These are phyloP conservation scores for Drosophila sordidapex DNA, from an alignment of 2,888 invertebrate species.

Conservation along the genomic window DNA sequence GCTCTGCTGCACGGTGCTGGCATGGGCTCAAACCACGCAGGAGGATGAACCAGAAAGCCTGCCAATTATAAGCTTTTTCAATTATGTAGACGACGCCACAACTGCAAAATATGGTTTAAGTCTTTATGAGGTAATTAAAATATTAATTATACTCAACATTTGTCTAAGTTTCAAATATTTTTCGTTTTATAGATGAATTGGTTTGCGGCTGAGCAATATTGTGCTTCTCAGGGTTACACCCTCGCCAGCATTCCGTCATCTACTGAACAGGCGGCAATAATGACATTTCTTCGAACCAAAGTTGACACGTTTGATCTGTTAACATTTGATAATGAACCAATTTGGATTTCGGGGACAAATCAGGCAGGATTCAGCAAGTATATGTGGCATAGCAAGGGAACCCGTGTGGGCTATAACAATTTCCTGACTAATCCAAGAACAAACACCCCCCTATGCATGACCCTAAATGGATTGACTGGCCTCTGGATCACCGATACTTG, in stretches of 20 bases:
- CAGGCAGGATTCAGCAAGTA: background rate
- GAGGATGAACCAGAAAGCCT: background rate
- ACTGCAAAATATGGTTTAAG: background rate
- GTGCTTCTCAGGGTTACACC: background rate
- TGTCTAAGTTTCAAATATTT: background rate
- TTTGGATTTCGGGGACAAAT: conserved; percentile 27
- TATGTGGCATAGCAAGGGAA: conserved; percentile 14
- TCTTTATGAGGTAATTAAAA: conserved; percentile 3
- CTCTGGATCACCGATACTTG: background rate
- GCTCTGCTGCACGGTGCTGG: conserved; percentile 10
- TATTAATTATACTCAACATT: too few relatives aligned
- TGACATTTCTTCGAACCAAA: background rate
- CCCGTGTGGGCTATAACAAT: background rate
- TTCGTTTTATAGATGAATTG: conserved; percentile 7
- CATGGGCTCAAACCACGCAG: background rate
- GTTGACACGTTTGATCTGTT: background rate
- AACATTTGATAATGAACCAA: background rate
- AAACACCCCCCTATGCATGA: background rate
- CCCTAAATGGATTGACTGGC: background rate
- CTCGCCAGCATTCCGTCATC: conserved; percentile 9
- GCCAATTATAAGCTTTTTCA: background rate
- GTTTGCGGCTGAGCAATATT: conserved; percentile 18
- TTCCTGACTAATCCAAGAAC: background rate
- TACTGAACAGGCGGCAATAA: rapidly evolving
- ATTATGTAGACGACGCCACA: background rate